These are phyloP conservation scores for Thelaira solivaga DNA, from an alignment of 2,888 invertebrate species.

Conservation along the genomic window DNA sequence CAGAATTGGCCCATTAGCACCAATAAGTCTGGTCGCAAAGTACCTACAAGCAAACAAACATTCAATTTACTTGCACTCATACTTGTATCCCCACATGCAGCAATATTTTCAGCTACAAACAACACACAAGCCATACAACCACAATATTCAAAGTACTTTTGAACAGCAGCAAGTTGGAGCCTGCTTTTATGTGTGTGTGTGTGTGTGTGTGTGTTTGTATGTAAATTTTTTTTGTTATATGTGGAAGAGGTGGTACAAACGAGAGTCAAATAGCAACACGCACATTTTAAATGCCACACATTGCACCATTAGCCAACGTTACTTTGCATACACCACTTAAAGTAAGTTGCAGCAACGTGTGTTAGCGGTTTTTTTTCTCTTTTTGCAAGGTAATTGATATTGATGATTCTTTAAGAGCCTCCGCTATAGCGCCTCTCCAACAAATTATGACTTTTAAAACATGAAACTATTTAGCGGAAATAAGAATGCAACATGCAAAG, in stretches of 20 bases:
- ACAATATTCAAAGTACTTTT: neutral
- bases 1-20: conserved; percentile 63
- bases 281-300: conserved; percentile 56
- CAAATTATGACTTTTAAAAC: conserved; percentile 59
- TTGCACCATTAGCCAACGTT: neutral
- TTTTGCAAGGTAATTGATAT: conserved; percentile 35
- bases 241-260: conserved; percentile 14
- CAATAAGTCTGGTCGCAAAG: conserved; percentile 45
- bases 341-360: conserved; percentile 12
- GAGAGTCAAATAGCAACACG: conserved; percentile 51
- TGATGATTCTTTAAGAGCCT: neutral
- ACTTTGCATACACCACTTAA: neutral
- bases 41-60: conserved; percentile 43
- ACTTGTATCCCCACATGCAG: conserved; percentile 15
- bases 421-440: conserved; percentile 31
- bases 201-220: neutral
- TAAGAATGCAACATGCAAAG: conserved; percentile 42
- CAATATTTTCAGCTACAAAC: neutral
- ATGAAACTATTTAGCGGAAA: conserved; percentile 55
- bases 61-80: conserved; percentile 28
- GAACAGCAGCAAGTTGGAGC: neutral
- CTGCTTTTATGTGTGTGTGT: neutral
- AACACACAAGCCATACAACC: neutral
- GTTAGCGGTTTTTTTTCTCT: neutral
- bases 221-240: conserved; percentile 10